Conservation (phyloP, 1,140 invertebrate genomes). For the Babylonia areolata region DNA sequence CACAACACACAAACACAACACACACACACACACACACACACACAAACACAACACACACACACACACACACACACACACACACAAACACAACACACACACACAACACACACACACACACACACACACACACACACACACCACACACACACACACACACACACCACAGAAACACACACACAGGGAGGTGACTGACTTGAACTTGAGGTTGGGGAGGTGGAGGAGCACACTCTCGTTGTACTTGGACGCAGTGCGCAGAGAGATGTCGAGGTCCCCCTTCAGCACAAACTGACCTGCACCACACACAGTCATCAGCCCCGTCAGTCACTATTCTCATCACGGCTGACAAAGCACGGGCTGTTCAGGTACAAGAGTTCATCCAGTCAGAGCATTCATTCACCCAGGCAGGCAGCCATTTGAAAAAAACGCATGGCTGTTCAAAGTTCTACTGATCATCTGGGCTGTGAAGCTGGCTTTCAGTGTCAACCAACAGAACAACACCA, state of each 20-base stretch:
- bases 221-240: conserved; percentile 98
- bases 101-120: not conserved
- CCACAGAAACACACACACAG: too few species aligned
- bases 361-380: too few species aligned
- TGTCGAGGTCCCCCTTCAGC: conserved; percentile 89
- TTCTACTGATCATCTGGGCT: too few species aligned
- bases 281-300: conserved; percentile 84
- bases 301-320: conserved; percentile 1
- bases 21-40: not conserved
- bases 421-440: too few species aligned
- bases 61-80: conserved; percentile 11
- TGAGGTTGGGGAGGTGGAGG: conserved; percentile 90
- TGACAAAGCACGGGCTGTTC: too few species aligned
- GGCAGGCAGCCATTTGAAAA: too few species aligned
- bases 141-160: not conserved
- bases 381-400: too few species aligned
- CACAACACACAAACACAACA: not conserved
- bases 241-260: conserved; percentile 95
- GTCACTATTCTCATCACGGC: too few species aligned
- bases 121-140: not conserved
- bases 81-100: not conserved
- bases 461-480: too few species aligned
- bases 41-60: not conserved
- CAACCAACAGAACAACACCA: too few species aligned
- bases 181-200: conserved; percentile 79